A percentile compares a stretch with the other conserved stretches of the same genome.
phyloP scores from a whole-genome alignment of 2,113 vertebrate genomes.

The Bos javanicus region DNA sequence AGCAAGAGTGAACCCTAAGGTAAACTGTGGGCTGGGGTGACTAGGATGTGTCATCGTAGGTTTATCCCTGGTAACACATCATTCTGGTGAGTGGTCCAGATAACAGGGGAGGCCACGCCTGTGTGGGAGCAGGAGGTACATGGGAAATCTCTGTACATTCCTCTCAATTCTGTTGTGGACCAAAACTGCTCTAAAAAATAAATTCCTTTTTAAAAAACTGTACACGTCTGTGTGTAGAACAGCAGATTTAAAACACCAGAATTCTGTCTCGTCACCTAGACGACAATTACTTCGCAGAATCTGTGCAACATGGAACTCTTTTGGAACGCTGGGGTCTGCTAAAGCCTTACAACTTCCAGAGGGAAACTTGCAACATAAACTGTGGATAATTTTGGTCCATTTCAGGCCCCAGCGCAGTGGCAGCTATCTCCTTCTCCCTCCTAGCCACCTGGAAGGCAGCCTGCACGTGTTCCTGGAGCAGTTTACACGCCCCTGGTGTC shows the following conservation, averaged over 20 bases:
- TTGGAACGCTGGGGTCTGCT: neutral
- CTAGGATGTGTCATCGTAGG: neutral
- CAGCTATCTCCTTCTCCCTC: neutral
- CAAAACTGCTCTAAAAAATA: neutral
- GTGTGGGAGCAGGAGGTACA: neutral
- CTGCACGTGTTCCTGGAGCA: neutral
- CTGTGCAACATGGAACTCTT: neutral
- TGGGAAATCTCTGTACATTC: neutral
- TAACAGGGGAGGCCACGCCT: neutral
- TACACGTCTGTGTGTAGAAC: accelerated
- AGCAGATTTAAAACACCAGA: neutral
- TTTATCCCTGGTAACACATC: neutral
- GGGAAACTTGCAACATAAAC: neutral
- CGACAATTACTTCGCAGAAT: neutral
- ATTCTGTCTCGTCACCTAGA: neutral
- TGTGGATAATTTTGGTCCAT: neutral
- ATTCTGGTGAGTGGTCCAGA: neutral
- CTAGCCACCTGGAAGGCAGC: neutral
- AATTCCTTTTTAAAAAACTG: neutral
- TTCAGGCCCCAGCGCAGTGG: neutral
- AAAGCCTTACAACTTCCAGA: neutral
- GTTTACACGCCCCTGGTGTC: neutral
- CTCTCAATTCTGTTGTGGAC: neutral
- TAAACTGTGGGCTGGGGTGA: neutral
- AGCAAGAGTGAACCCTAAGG: neutral